These are phyloP conservation scores for Magallana ariakensis DNA, from an alignment of 1,140 invertebrate genomes.

Conservation along the genomic window DNA sequence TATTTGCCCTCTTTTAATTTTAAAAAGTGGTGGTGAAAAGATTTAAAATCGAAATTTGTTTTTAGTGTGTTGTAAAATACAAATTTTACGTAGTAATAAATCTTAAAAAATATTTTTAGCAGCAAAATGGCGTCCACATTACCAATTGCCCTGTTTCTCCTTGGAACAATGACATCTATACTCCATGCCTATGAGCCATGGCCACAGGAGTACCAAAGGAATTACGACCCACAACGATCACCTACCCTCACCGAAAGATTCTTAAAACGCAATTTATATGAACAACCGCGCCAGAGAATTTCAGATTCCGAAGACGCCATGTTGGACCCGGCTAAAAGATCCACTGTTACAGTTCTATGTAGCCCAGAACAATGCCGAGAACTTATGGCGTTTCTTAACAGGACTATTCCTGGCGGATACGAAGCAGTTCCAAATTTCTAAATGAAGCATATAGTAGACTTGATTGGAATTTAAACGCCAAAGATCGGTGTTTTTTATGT, in stretches of 20 bases:
- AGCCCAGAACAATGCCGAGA: neutral
- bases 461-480: too few relatives aligned
- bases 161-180: neutral
- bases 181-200: neutral
- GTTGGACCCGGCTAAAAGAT: neutral
- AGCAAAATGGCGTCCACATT: slow-evolving; percentile 10
- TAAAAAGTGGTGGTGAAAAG: too few relatives aligned
- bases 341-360: neutral
- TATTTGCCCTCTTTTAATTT: too few relatives aligned
- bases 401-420: neutral
- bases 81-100: too few relatives aligned
- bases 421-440: neutral
- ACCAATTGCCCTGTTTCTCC: neutral
- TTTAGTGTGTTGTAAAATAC: too few relatives aligned
- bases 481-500: too few relatives aligned
- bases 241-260: neutral
- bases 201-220: neutral
- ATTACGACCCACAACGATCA: neutral
- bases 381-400: slow-evolving; percentile 3
- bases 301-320: neutral
- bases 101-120: neutral
- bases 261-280: neutral
- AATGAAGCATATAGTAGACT: neutral
- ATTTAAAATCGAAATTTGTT: too few relatives aligned
- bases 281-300: neutral